Evolutionary conservation across 2,113 vertebrate species (phyloP).

Genomic region (Vulpes ferrilata): DNA sequence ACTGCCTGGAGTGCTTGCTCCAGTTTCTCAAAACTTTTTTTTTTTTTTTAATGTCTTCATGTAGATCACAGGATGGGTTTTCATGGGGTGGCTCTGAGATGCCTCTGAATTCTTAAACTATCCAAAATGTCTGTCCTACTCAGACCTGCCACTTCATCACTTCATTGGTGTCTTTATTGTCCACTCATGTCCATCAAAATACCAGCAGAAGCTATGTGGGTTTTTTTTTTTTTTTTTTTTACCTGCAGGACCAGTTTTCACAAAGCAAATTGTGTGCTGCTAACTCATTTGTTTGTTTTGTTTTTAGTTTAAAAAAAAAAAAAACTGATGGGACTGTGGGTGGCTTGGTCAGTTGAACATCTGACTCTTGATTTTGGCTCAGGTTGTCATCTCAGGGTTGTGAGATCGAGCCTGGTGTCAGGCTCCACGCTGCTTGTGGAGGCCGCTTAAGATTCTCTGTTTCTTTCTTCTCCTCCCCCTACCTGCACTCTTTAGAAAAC

Average conservation of each 20-base stretch:
- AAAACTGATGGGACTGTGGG: background rate
- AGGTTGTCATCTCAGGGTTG: background rate
- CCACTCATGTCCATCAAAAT: background rate
- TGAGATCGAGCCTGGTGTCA: background rate
- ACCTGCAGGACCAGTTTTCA: background rate
- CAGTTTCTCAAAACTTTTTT: conserved; percentile 19
- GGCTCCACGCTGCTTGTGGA: background rate
- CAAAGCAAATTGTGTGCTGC: background rate
- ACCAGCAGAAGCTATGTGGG: fast-evolving
- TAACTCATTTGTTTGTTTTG: background rate
- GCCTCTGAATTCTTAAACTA: background rate
- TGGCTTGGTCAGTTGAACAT: background rate
- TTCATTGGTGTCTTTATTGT: background rate
- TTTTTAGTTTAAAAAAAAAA: background rate
- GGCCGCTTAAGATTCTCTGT: background rate
- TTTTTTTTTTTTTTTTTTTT: no score
- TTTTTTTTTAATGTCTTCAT: background rate
- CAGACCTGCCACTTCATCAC: background rate
- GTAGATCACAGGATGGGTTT: background rate
- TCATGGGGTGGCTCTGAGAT: background rate
- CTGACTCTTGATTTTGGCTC: background rate
- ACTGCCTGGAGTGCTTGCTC: background rate
- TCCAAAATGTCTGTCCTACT: background rate
- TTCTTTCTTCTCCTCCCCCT: no score
- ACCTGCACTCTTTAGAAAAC: no score